Conservation (phyloP, 2,888 invertebrate species). For the Yponomeuta plumbellus region DNA sequence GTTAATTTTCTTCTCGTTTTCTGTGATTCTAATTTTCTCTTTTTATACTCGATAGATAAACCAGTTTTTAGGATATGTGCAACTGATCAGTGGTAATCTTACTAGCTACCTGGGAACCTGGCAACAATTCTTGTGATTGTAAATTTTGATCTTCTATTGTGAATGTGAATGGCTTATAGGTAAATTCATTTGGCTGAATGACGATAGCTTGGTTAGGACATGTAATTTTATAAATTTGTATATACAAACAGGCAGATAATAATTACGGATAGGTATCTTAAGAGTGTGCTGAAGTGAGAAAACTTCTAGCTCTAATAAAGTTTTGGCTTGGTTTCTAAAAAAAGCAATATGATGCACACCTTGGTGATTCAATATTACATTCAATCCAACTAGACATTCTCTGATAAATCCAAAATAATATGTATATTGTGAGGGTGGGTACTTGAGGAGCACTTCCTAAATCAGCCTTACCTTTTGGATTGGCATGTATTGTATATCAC, state of each 20-base stretch:
- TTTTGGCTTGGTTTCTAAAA: background rate
- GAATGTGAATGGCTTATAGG: slow-evolving; percentile 27
- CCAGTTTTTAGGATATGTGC: background rate
- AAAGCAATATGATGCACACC: background rate
- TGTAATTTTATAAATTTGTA: slow-evolving; percentile 66
- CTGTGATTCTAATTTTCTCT: too few relatives aligned
- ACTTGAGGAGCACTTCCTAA: slow-evolving; percentile 14
- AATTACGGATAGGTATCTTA: slow-evolving; percentile 31
- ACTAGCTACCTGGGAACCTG: slow-evolving; percentile 1
- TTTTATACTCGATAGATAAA: too few relatives aligned
- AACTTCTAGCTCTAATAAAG: background rate
- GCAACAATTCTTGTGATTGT: slow-evolving; percentile 27
- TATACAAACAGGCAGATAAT: slow-evolving; percentile 48
- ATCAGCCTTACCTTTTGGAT: slow-evolving; percentile 19
- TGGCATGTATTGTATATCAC: slow-evolving; percentile 14
- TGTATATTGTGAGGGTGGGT: background rate
- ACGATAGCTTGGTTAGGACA: slow-evolving; percentile 19
- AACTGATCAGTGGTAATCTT: background rate
- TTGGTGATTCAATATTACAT: too few relatives aligned
- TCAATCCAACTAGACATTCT: background rate
- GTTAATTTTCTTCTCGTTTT: too few relatives aligned
- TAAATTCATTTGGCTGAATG: slow-evolving; percentile 29
- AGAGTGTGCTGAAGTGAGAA: background rate
- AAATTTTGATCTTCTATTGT: slow-evolving; percentile 21
- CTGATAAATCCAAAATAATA: background rate